Conservation (phyloP, 1,140 invertebrate species). For the Saccostrea cuccullata region DNA sequence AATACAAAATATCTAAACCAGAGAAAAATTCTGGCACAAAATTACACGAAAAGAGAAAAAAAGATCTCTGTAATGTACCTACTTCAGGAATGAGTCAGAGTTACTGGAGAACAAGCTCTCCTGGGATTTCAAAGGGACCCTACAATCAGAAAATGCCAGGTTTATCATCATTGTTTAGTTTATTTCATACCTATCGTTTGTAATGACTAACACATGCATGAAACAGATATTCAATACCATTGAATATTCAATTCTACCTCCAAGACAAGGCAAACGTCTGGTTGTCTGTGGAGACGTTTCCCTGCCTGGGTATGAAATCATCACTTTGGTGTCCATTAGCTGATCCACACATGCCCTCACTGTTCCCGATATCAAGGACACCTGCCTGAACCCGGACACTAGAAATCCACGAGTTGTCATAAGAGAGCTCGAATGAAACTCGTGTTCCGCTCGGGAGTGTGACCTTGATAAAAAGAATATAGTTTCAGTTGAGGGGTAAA, state of each 20-base stretch:
- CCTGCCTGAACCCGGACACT: neutral
- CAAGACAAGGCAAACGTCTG: neutral
- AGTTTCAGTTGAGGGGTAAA: neutral
- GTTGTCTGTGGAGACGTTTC: neutral
- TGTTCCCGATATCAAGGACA: neutral
- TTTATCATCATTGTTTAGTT: neutral
- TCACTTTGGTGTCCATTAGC: neutral
- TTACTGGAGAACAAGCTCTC: neutral
- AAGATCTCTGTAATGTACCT: neutral
- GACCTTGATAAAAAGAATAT: neutral
- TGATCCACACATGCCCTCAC: neutral
- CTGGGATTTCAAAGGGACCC: neutral
- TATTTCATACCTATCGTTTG: no score
- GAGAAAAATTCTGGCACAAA: no score
- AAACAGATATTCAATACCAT: no score
- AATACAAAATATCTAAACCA: neutral
- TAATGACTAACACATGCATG: no score
- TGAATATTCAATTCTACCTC: neutral
- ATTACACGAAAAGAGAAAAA: neutral
- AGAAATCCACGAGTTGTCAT: neutral
- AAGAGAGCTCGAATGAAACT: neutral
- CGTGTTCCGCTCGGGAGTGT: neutral
- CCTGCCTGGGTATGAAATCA: neutral
- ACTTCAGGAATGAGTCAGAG: neutral
- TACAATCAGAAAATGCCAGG: neutral